phyloP scores from a whole-genome alignment of 2,888 invertebrate genomes.

The Morpho helenor region DNA sequence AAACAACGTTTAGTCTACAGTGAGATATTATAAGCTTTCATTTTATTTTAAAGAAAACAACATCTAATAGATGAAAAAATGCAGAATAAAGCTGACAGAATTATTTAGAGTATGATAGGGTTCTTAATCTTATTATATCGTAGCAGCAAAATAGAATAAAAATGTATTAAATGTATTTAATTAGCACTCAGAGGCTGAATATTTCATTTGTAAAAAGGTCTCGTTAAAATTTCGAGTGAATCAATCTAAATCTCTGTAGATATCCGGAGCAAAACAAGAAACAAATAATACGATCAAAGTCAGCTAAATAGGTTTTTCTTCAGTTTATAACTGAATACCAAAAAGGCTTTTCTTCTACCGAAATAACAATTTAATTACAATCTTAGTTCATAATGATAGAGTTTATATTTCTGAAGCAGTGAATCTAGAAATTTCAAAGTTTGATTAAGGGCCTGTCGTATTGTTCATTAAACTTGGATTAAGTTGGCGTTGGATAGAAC shows the following conservation, averaged over 20 bases:
- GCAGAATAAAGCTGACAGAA: too few relatives aligned
- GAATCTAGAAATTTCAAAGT: conserved; percentile 67
- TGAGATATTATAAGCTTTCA: too few relatives aligned
- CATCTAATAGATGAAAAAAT: too few relatives aligned
- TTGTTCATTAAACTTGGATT: conserved; percentile 81
- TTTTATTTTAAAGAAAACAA: too few relatives aligned
- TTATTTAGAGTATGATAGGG: too few relatives aligned
- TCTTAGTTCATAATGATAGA: conserved; percentile 28
- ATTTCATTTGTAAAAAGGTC: too few relatives aligned
- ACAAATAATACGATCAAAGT: conserved; percentile 74
- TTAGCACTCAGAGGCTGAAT: too few relatives aligned
- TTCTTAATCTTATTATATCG: too few relatives aligned
- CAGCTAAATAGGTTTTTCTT: conserved; percentile 75
- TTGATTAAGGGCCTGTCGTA: conserved; percentile 80
- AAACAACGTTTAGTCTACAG: too few relatives aligned
- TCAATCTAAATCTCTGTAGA: conserved; percentile 36
- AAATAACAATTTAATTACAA: conserved; percentile 31
- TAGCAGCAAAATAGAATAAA: too few relatives aligned
- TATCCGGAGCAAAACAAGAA: conserved; percentile 59
- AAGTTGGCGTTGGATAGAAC: conserved; percentile 77
- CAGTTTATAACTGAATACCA: conserved; percentile 33
- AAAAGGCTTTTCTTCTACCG: conserved; percentile 33
- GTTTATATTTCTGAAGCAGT: conserved; percentile 34
- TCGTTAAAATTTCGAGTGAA: conserved; percentile 13
- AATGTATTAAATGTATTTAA: too few relatives aligned